Evolutionary conservation across 2,888 invertebrate genomes (phyloP).

Genomic region (Caenorhabditis afra): DNA sequence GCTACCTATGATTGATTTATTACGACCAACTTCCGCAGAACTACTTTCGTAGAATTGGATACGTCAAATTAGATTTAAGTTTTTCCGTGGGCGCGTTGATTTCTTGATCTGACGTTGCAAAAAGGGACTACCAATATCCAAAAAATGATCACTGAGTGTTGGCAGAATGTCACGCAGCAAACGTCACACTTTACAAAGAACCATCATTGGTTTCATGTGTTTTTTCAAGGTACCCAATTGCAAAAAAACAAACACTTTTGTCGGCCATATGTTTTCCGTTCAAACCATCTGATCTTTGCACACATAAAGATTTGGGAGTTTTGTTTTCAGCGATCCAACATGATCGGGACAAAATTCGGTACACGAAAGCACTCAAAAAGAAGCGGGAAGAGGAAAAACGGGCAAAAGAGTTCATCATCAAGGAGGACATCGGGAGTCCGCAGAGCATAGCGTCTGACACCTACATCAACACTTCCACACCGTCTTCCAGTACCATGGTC

Average conservation of each 20-base stretch:
- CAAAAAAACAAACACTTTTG: background rate
- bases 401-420: conserved; percentile 54
- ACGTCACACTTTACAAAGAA: conserved; percentile 15
- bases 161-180: background rate
- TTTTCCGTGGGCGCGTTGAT: conserved; percentile 4
- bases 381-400: conserved; percentile 68
- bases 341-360: conserved; percentile 74
- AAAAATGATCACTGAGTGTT: conserved; percentile 18
- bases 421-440: conserved; percentile 67
- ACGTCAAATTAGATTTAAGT: conserved; percentile 11
- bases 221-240: conserved; percentile 24
- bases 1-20: conserved; percentile 45
- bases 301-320: too few relatives aligned
- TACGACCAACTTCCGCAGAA: conserved; percentile 1
- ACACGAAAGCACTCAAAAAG: conserved; percentile 72
- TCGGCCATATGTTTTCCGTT: conserved; percentile 15
- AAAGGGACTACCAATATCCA: background rate
- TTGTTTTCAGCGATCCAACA: conserved; percentile 72
- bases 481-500: conserved; percentile 69
- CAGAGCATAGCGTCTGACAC: conserved; percentile 64
- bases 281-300: background rate
- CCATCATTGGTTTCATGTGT: conserved; percentile 17
- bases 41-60: conserved; percentile 6
- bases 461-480: conserved; percentile 70
- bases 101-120: background rate